A percentile compares a stretch with the other conserved stretches of the same genome.
These are phyloP conservation scores for Triplophysa dalaica DNA, from an alignment of 2,113 vertebrate species.

Conservation along the genomic window DNA sequence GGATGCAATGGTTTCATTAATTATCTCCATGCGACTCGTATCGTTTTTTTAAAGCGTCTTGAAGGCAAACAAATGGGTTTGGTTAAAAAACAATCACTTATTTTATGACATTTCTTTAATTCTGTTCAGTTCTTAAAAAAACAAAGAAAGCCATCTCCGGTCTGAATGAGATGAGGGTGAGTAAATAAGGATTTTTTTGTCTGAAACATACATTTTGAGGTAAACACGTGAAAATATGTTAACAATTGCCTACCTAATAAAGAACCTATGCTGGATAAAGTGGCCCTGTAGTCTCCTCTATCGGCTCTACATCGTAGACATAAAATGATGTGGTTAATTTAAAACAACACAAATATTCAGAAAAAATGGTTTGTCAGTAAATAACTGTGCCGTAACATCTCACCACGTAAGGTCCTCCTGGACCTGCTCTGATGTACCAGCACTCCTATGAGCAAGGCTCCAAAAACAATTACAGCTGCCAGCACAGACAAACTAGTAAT, in stretches of 20 bases:
- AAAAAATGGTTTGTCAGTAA: not conserved
- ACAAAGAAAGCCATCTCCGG: too few relatives aligned
- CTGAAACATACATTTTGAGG: not conserved
- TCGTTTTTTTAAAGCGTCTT: too few relatives aligned
- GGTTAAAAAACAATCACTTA: too few relatives aligned
- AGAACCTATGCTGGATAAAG: slow-evolving; percentile 74
- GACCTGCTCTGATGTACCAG: slow-evolving; percentile 74
- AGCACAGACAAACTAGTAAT: slow-evolving; percentile 78
- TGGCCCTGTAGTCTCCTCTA: slow-evolving; percentile 78
- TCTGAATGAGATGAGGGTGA: too few relatives aligned
- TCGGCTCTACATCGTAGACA: slow-evolving; percentile 68
- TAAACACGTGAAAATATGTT: not conserved
- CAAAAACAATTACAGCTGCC: slow-evolving; percentile 70
- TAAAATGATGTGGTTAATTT: slow-evolving; percentile 2
- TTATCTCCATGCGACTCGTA: too few relatives aligned
- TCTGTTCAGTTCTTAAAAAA: too few relatives aligned
- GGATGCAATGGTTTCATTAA: too few relatives aligned
- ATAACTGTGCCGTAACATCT: slow-evolving; percentile 40
- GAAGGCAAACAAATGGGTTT: too few relatives aligned
- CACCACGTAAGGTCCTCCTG: slow-evolving; percentile 74
- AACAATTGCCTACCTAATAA: slow-evolving; percentile 57
- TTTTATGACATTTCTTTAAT: too few relatives aligned
- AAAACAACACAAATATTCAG: not conserved
- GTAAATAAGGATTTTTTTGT: too few relatives aligned
- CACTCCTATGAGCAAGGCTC: slow-evolving; percentile 72